A percentile compares a stretch with the other conserved stretches of the same genome.
phyloP scores from a whole-genome alignment of 2,113 vertebrate genomes.

The Myrmophylax atrothorax region DNA sequence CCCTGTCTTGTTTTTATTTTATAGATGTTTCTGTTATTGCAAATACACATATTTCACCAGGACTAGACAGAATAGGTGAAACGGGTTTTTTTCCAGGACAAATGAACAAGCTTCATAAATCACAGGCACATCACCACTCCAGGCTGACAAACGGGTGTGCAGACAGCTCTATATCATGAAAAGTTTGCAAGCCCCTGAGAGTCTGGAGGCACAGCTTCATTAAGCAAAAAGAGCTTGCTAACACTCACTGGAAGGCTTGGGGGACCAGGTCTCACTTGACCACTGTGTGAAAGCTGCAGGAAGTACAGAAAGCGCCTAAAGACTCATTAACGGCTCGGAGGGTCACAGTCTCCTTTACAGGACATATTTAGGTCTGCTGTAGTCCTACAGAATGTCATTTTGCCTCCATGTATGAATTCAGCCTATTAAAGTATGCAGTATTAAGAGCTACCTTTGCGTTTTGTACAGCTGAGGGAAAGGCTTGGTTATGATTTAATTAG shows the following conservation, averaged over 20 bases:
- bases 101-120: background rate
- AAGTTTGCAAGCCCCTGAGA: background rate
- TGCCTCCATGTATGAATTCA: background rate
- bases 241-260: background rate
- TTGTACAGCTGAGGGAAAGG: background rate
- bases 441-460: background rate
- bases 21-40: background rate
- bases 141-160: background rate
- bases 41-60: background rate
- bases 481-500: background rate
- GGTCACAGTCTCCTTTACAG: background rate
- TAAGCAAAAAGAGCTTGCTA: background rate
- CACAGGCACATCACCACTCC: fast-evolving
- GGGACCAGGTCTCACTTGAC: background rate
- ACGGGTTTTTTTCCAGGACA: background rate
- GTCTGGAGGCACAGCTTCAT: background rate
- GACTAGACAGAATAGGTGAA: background rate
- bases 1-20: background rate
- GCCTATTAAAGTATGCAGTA: background rate
- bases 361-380: background rate
- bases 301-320: background rate
- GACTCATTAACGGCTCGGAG: background rate
- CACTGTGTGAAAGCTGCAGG: background rate
- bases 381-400: background rate
- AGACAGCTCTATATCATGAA: background rate